Conservation (phyloP, 2,113 vertebrate species). For the Psilopogon haemacephalus region DNA sequence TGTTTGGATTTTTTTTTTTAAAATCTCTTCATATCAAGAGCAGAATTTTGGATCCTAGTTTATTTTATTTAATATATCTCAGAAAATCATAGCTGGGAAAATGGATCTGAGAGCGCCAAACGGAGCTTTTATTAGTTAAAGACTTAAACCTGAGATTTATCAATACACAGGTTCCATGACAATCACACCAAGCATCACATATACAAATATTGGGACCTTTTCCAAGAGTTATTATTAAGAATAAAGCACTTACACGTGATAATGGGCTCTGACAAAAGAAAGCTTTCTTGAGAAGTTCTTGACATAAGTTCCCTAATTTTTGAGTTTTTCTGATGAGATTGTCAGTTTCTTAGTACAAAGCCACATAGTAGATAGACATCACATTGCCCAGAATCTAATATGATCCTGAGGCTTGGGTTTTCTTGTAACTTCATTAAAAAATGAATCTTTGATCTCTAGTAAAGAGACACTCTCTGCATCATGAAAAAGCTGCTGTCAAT, state of each 20-base stretch:
- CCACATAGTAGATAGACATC: background rate
- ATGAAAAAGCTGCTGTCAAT: background rate
- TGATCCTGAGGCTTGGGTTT: background rate
- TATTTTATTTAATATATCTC: background rate
- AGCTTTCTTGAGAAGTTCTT: background rate
- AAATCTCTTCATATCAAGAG: background rate
- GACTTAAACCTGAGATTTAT: background rate
- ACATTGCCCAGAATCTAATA: background rate
- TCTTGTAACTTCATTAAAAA: background rate
- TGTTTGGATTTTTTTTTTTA: background rate
- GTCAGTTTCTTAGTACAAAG: background rate
- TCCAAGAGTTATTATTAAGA: background rate
- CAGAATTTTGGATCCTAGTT: background rate
- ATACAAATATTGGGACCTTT: no score
- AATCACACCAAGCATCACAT: accelerated
- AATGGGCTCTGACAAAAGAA: background rate
- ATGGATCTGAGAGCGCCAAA: background rate
- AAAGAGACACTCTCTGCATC: background rate
- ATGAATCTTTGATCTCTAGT: background rate
- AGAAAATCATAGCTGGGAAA: background rate
- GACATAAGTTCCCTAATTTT: background rate
- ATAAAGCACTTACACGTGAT: background rate
- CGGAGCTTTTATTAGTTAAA: background rate
- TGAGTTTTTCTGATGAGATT: background rate
- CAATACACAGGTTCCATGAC: background rate